Conservation (phyloP, 2,113 vertebrate genomes). For the Rhabdomys dilectus region DNA sequence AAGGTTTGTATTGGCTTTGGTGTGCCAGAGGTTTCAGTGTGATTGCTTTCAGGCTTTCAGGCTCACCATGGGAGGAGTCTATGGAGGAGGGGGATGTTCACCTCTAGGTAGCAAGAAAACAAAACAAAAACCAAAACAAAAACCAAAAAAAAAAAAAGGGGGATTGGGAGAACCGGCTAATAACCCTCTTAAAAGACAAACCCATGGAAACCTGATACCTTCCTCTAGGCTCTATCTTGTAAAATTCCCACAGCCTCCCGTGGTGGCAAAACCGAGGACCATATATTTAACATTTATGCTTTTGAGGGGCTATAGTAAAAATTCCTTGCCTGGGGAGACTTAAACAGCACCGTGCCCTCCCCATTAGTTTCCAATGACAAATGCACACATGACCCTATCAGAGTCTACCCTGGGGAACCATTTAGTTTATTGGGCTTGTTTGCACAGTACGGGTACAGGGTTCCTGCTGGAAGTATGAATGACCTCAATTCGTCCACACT, state of each 20-base stretch:
- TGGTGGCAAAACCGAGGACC: too few species aligned
- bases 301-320: neutral
- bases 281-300: neutral
- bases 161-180: neutral
- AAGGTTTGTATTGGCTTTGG: neutral
- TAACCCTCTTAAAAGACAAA: neutral
- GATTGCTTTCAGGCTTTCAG: neutral
- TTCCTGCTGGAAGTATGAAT: neutral
- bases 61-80: accelerated
- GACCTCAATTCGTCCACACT: neutral
- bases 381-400: neutral
- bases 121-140: too few species aligned
- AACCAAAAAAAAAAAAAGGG: too few species aligned
- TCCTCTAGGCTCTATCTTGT: neutral
- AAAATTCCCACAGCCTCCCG: neutral
- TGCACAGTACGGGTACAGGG: too few species aligned
- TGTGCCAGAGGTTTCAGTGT: neutral
- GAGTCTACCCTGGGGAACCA: too few species aligned
- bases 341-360: neutral
- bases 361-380: neutral
- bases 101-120: neutral
- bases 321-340: neutral
- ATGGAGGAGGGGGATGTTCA: neutral
- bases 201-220: neutral
- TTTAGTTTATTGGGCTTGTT: neutral